phyloP scores from a whole-genome alignment of 2,888 invertebrate species.

The Keiferia lycopersicella region DNA sequence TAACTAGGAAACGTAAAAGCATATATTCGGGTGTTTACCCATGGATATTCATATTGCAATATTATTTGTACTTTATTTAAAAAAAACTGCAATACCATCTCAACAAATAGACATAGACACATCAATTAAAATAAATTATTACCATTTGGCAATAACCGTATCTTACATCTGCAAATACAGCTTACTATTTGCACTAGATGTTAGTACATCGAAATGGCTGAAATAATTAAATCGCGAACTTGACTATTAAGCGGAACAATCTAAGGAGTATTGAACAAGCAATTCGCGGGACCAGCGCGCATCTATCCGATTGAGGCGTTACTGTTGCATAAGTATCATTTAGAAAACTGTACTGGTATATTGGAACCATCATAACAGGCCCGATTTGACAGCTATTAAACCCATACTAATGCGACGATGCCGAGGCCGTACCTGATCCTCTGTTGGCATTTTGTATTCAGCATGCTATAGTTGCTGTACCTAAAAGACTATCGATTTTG shows the following conservation, averaged over 20 bases:
- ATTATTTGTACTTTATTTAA: too few species aligned
- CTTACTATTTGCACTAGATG: constrained; percentile 38
- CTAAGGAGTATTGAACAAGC: constrained; percentile 60
- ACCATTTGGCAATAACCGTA: constrained; percentile 30
- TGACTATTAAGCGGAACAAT: constrained; percentile 60
- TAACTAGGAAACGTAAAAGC: too few species aligned
- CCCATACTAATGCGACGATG: too few species aligned
- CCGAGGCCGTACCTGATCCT: too few species aligned
- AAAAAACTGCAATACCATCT: background rate
- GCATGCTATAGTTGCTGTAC: too few species aligned
- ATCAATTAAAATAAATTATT: background rate
- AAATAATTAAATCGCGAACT: constrained; percentile 64
- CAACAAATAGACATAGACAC: background rate
- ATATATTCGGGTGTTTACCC: too few species aligned
- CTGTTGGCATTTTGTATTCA: too few species aligned
- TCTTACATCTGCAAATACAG: constrained; percentile 16
- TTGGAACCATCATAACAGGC: background rate
- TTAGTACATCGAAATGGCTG: constrained; percentile 48
- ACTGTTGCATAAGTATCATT: constrained; percentile 30
- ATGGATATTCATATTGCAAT: too few species aligned
- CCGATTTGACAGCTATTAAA: background rate
- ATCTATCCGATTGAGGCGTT: constrained; percentile 38
- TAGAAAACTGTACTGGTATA: constrained; percentile 11
- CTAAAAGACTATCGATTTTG: too few species aligned
- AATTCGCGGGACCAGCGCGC: constrained; percentile 55